phyloP scores from a whole-genome alignment of 2,113 vertebrate species.

The Mungos mungo region DNA sequence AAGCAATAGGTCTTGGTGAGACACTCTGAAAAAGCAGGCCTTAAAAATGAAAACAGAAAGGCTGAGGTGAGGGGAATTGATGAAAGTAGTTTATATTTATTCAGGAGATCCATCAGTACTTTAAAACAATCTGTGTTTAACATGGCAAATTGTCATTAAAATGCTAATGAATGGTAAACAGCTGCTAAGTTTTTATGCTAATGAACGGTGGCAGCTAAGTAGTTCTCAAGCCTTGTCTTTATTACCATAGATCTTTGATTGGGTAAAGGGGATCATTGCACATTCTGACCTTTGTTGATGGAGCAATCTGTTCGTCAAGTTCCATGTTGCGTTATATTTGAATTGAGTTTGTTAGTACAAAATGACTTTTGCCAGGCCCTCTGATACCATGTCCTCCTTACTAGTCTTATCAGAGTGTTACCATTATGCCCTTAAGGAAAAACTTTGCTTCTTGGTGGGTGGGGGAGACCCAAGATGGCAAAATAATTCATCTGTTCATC shows the following conservation, averaged over 20 bases:
- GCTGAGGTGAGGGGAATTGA: conserved; percentile 53
- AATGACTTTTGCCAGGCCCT: conserved; percentile 38
- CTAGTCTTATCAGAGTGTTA: neutral
- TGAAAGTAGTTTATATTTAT: conserved; percentile 74
- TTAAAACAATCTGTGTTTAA: conserved; percentile 80
- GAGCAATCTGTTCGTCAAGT: conserved; percentile 61
- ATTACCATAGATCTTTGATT: conserved; percentile 79
- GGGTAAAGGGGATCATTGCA: conserved; percentile 59
- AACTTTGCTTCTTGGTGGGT: neutral
- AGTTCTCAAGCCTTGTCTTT: conserved; percentile 63
- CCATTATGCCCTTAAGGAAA: neutral
- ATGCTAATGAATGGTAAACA: conserved; percentile 85
- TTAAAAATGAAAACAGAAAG: conserved; percentile 60
- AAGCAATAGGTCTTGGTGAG: conserved; percentile 13
- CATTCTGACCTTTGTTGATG: conserved; percentile 59
- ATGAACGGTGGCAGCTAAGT: conserved; percentile 74
- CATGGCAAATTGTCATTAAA: conserved; percentile 77
- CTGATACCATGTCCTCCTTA: neutral
- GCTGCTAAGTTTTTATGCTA: conserved; percentile 81
- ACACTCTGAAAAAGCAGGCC: conserved; percentile 14
- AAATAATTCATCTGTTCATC: conserved; percentile 44
- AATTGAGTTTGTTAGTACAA: conserved; percentile 62
- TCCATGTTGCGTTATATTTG: conserved; percentile 43
- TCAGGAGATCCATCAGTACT: conserved; percentile 73
- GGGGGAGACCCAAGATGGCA: neutral